These are phyloP conservation scores for Chelonus insularis DNA, from an alignment of 1,140 invertebrate genomes.

Conservation along the genomic window DNA sequence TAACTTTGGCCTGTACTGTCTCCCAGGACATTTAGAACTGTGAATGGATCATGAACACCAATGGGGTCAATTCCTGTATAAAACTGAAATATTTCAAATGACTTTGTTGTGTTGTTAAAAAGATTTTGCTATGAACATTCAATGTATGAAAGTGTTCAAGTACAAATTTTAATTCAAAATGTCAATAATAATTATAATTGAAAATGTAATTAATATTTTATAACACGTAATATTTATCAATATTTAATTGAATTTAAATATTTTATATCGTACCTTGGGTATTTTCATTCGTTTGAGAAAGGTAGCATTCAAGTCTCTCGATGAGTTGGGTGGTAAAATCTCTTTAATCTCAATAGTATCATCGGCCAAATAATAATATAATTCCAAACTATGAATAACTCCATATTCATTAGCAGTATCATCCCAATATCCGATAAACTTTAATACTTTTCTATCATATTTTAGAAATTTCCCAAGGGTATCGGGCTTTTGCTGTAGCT, in stretches of 20 bases:
- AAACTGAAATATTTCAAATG: no score
- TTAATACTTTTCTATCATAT: constrained; percentile 75
- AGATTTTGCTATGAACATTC: no score
- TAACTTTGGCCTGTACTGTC: constrained; percentile 62
- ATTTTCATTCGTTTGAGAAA: constrained; percentile 77
- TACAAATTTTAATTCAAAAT: no score
- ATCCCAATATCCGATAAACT: constrained; percentile 91
- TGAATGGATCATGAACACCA: constrained; percentile 65
- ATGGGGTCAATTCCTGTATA: constrained; percentile 61
- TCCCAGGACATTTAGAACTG: constrained; percentile 74
- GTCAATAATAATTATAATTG: no score
- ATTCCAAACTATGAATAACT: constrained; percentile 72
- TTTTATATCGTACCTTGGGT: constrained; percentile 76
- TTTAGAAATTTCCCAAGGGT: constrained; percentile 74
- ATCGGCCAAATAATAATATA: constrained; percentile 84
- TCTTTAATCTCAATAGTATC: constrained; percentile 89
- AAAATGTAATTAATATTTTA: not conserved
- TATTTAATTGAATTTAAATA: constrained; percentile 13
- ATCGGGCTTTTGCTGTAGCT: constrained; percentile 60
- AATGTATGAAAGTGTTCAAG: no score
- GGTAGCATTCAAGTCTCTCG: constrained; percentile 69
- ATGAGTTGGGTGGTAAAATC: constrained; percentile 69
- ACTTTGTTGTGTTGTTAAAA: no score
- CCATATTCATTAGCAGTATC: constrained; percentile 75
- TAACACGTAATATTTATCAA: no score